Evolutionary conservation across 2,888 invertebrate genomes (phyloP), one percentile per base, ranked within the genome.

Genomic region (Melanostoma scalare): DNA sequence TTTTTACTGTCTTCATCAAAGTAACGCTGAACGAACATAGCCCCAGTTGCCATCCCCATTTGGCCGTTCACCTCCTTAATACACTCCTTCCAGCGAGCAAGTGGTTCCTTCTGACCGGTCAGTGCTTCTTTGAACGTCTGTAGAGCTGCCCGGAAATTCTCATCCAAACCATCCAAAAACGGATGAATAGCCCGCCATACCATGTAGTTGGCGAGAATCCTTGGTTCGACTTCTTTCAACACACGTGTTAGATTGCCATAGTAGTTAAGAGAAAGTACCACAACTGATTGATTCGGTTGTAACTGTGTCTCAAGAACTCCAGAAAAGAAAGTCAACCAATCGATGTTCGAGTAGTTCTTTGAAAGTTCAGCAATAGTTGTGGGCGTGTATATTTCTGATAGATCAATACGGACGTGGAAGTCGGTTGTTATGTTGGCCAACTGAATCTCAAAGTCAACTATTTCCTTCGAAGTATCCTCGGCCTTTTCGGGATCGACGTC

Each of bases 51-150:
- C 89, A 96, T 96, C n/a, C 95, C 94, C 93, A 97, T 92, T 68
- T 95, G 95, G 87, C 94, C 95, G 88, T 96, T 96, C 2, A 97
- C 96, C 86, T 97, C 97, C 4, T 94, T 94, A 1, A 98, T 96
- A 88, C 98, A 98, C 87, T 95, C 96, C 85, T 96, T 92, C 97
- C 97, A 98, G 0, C 95, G 94, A 86, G 97, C 96, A 88, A 96
- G 94, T 0, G 95, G 93, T 1, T 96, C 96, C 87, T 96, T 96
- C 0, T 96, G 95, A 0, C 97, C 98, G 87, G 96, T 94, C 31
- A 98, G 92, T 0, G 96, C 96, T 89, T 96, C 96, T 55, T 96
- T 81, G 33, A 86, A 85, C 2, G 82, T 85, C 9, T 86, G 85
- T 20, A 74, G 55, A 0, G 85, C 80, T 46, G 72, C 78, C 42